Percentiles rank a stretch among this genome's conserved stretches.
Conservation (phyloP, 2,888 invertebrate genomes). For the Zaprionus lineosus region DNA sequence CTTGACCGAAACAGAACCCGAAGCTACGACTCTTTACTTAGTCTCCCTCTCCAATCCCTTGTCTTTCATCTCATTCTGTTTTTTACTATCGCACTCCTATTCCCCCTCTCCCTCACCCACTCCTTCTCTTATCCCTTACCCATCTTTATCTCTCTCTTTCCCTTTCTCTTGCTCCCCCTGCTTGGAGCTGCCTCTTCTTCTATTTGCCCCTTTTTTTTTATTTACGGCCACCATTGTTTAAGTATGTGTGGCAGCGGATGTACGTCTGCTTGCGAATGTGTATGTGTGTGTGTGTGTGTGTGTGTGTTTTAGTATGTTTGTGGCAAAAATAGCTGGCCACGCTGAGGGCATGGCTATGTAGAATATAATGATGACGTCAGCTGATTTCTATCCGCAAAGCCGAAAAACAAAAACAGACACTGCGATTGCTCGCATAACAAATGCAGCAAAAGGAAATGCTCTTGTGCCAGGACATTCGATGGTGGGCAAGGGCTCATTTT, state of each 20-base stretch:
- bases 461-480: slow-evolving; percentile 1
- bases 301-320: slow-evolving; percentile 12
- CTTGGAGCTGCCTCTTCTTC: no score
- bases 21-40: slow-evolving; percentile 50
- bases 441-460: slow-evolving; percentile 48
- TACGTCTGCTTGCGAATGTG: no score
- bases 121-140: not conserved
- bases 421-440: slow-evolving; percentile 43
- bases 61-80: not conserved
- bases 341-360: slow-evolving; percentile 26
- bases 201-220: no score
- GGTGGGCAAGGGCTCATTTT: not conserved
- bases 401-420: slow-evolving; percentile 20
- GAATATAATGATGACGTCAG: slow-evolving; percentile 65
- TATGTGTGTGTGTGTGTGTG: slow-evolving; percentile 14
- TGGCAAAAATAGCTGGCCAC: slow-evolving; percentile 54
- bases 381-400: slow-evolving; percentile 53
- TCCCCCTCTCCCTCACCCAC: not conserved
- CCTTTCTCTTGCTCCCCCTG: slow-evolving; percentile 40
- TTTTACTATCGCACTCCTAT: no score
- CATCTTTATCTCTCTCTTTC: slow-evolving; percentile 10
- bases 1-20: slow-evolving; percentile 72
- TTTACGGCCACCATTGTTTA: slow-evolving; percentile 62
- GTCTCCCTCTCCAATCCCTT: not conserved
- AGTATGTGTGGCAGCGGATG: slow-evolving; percentile 18